A percentile compares a stretch with the other conserved stretches of the same genome.
Conservation (phyloP, 23 tunicate genomes). For the Phallusia fumigata region DNA sequence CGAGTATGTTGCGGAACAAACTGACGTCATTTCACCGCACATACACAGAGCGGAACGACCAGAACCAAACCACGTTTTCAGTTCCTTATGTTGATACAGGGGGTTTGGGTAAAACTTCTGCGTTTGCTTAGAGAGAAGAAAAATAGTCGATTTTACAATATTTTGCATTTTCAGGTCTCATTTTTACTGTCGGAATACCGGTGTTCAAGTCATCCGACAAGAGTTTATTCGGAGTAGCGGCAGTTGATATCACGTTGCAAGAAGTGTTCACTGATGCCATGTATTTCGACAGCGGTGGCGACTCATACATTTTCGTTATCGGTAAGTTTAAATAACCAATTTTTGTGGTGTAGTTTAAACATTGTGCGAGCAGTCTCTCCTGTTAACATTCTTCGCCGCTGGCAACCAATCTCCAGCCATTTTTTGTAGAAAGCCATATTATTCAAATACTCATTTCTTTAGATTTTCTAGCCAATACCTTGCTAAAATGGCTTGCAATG, state of each 20-base stretch:
- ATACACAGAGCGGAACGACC: background rate
- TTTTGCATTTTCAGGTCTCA: conserved; percentile 23
- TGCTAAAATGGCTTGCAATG: too few relatives aligned
- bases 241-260: conserved; percentile 32
- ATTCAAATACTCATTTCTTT: too few relatives aligned
- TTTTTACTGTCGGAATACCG: conserved; percentile 45
- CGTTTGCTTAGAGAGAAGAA: too few relatives aligned
- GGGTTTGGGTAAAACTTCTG: conserved; percentile 29
- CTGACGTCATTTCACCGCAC: conserved; percentile 24
- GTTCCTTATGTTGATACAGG: conserved; percentile 52
- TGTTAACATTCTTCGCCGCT: too few relatives aligned
- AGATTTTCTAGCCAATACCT: too few relatives aligned
- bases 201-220: background rate
- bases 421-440: too few relatives aligned
- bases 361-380: too few relatives aligned
- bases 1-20: conserved; percentile 8
- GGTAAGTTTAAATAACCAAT: conserved; percentile 32
- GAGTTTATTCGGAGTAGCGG: conserved; percentile 33
- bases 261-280: conserved; percentile 32
- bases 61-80: conserved; percentile 34
- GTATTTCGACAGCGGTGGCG: conserved; percentile 24
- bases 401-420: too few relatives aligned
- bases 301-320: conserved; percentile 43
- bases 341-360: too few relatives aligned
- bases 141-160: background rate